These are phyloP conservation scores for Cyaniris semiargus DNA, from an alignment of 2,888 invertebrate genomes.

Conservation along the genomic window DNA sequence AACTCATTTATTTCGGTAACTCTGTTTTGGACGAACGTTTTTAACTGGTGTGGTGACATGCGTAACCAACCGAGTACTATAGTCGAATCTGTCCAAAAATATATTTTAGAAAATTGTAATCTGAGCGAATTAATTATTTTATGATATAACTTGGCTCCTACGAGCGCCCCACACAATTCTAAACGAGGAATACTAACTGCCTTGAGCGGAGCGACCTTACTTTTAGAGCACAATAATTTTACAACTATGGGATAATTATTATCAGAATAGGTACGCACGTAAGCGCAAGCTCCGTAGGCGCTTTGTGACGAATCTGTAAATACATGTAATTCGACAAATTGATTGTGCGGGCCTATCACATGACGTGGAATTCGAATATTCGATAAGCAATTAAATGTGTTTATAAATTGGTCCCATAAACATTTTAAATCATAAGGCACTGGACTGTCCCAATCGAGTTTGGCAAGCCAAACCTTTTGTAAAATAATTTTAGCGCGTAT, in stretches of 20 bases:
- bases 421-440: too few relatives aligned
- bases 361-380: too few relatives aligned
- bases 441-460: too few relatives aligned
- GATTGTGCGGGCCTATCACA: too few relatives aligned
- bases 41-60: slow-evolving; percentile 31
- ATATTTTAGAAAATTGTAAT: slow-evolving; percentile 21
- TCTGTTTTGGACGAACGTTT: slow-evolving; percentile 40
- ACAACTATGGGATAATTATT: not conserved
- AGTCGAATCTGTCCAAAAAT: slow-evolving; percentile 44
- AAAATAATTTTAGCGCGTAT: too few relatives aligned
- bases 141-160: not conserved
- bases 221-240: slow-evolving; percentile 8
- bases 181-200: not conserved
- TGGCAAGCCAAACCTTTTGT: too few relatives aligned
- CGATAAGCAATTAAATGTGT: too few relatives aligned
- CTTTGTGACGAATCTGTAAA: too few relatives aligned
- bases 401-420: too few relatives aligned
- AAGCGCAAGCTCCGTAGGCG: not conserved
- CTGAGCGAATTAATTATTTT: not conserved
- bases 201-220: slow-evolving; percentile 3
- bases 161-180: not conserved
- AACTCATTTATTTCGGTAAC: slow-evolving; percentile 37
- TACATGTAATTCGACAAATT: too few relatives aligned
- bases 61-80: slow-evolving; percentile 43
- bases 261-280: slow-evolving; percentile 2